Conservation (phyloP, 2,888 invertebrate species). For the Ametastegia equiseti region DNA sequence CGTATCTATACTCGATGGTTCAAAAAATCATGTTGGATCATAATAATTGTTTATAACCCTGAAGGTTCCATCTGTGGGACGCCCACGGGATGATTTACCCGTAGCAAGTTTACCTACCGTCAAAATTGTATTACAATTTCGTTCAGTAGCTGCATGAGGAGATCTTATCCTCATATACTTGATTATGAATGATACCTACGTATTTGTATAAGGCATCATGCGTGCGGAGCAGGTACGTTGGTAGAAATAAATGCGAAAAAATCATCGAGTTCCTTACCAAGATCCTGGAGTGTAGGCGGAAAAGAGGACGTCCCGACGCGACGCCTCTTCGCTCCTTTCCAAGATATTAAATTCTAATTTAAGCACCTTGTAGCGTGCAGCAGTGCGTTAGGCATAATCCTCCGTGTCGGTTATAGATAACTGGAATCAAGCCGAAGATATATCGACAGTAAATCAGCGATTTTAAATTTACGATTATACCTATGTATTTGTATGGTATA, state of each 20-base stretch:
- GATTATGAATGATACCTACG: not conserved
- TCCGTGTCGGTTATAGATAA: not conserved
- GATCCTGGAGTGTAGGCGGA: constrained; percentile 32
- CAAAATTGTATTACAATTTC: not conserved
- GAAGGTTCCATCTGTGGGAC: not conserved
- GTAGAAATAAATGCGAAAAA: not conserved
- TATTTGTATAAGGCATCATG: too few relatives aligned
- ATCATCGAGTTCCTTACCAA: not conserved
- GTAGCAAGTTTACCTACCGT: not conserved
- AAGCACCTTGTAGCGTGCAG: constrained; percentile 21
- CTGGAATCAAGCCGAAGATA: not conserved
- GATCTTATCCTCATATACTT: not conserved
- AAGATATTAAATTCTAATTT: not conserved
- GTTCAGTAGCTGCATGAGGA: not conserved
- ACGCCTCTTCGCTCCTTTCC: constrained; percentile 26
- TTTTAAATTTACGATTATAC: constrained; percentile 15
- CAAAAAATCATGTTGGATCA: not conserved
- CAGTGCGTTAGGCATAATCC: not conserved
- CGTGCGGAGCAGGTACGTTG: not conserved
- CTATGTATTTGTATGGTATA: not conserved
- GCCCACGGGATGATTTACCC: not conserved
- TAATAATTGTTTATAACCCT: not conserved
- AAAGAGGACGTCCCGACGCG: constrained; percentile 1
- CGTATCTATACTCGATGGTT: not conserved
- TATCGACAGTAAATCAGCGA: not conserved